Evolutionary conservation across 2,888 invertebrate genomes (phyloP).

Genomic region (Cancer borealis): DNA sequence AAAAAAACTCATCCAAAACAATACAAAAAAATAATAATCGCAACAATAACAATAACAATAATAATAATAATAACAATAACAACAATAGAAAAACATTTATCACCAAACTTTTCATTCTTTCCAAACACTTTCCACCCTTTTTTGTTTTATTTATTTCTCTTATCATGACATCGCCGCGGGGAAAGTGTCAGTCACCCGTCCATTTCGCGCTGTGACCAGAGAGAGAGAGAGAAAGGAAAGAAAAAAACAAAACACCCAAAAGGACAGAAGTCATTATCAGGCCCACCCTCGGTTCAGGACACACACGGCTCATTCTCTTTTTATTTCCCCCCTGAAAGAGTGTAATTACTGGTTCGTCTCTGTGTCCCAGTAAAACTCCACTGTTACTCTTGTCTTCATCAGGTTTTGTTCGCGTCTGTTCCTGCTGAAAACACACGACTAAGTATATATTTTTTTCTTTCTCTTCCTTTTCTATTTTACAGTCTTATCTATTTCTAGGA

Average conservation of each 20-base stretch:
- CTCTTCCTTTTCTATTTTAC: background rate
- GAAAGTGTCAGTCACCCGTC: background rate
- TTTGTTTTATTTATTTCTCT: background rate
- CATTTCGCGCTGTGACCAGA: background rate
- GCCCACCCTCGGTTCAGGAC: background rate
- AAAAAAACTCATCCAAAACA: no score
- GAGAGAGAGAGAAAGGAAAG: background rate
- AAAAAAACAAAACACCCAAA: background rate
- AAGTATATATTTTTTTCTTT: background rate
- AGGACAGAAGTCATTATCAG: constrained; percentile 4
- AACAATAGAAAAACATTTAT: no score
- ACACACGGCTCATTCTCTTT: constrained; percentile 5
- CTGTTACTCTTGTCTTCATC: background rate
- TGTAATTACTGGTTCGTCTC: constrained; percentile 37
- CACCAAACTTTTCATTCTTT: no score
- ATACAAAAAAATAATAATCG: no score
- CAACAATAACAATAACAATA: no score
- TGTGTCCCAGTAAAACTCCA: background rate
- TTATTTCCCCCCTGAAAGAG: background rate
- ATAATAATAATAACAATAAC: no score
- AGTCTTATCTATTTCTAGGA: constrained; percentile 2
- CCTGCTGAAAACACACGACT: background rate
- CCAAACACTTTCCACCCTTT: no score
- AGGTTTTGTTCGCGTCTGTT: background rate
- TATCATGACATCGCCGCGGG: background rate